Conservation (phyloP, 1,140 invertebrate species). For the Drosophila navojoa region DNA sequence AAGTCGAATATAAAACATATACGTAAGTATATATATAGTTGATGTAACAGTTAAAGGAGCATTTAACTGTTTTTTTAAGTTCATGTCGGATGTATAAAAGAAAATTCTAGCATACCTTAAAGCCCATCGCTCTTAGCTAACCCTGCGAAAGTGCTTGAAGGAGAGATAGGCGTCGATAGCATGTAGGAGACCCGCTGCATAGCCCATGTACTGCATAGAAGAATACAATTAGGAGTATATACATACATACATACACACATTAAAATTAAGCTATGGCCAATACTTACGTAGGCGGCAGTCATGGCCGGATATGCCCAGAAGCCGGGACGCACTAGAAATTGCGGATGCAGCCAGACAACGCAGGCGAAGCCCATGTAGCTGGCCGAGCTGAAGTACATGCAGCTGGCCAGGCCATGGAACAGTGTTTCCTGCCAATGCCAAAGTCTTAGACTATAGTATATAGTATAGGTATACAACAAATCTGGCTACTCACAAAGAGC, state of each 20-base stretch:
- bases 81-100: too few species aligned
- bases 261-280: background rate
- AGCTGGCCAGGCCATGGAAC: slow-evolving; percentile 90
- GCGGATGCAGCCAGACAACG: slow-evolving; percentile 89
- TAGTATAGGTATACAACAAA: too few species aligned
- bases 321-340: slow-evolving; percentile 85
- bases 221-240: background rate
- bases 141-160: slow-evolving; percentile 87
- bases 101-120: background rate
- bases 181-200: slow-evolving; percentile 88
- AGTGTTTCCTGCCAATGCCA: slow-evolving; percentile 87
- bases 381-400: slow-evolving; percentile 90
- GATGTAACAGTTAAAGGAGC: too few species aligned
- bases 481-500: slow-evolving; percentile 88
- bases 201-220: slow-evolving; percentile 88
- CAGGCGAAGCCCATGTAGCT: slow-evolving; percentile 90
- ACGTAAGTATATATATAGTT: background rate
- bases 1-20: background rate
- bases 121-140: slow-evolving; percentile 75
- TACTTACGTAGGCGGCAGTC: slow-evolving; percentile 92
- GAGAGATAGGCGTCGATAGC: slow-evolving; percentile 90
- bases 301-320: slow-evolving; percentile 91
- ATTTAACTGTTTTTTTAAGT: too few species aligned
- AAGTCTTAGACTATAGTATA: background rate
- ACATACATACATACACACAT: background rate